These are phyloP conservation scores for Cantharis flavilabris DNA, from an alignment of 2,888 invertebrate species.

Conservation along the genomic window DNA sequence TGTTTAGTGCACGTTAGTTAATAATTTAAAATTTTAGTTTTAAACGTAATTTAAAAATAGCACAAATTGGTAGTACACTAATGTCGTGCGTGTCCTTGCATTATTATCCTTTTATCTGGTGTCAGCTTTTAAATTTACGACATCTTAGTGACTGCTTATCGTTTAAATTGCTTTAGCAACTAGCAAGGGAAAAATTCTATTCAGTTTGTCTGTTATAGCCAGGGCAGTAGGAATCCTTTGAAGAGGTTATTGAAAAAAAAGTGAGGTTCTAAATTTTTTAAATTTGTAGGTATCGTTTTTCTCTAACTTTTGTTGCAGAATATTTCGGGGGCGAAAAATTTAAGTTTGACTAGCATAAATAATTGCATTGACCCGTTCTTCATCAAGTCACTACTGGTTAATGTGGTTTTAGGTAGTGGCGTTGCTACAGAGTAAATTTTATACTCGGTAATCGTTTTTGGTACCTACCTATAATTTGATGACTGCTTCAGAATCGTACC, in stretches of 20 bases:
- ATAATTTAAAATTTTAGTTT: background rate
- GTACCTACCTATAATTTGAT: conserved; percentile 39
- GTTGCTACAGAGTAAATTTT: conserved; percentile 38
- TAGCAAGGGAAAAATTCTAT: conserved; percentile 5
- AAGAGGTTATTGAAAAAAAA: too few relatives aligned
- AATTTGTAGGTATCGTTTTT: too few relatives aligned
- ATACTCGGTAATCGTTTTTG: conserved; percentile 36
- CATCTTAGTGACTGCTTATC: background rate
- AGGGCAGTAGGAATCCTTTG: too few relatives aligned
- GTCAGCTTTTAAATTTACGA: conserved; percentile 17
- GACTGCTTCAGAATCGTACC: conserved; percentile 36
- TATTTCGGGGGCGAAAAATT: too few relatives aligned
- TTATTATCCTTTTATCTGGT: conserved; percentile 15
- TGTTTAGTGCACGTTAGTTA: background rate
- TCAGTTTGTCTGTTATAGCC: background rate
- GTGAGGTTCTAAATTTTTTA: too few relatives aligned
- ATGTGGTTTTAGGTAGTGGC: conserved; percentile 38
- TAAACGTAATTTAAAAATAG: background rate
- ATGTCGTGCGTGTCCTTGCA: conserved; percentile 19
- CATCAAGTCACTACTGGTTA: conserved; percentile 39
- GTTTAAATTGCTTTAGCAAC: conserved; percentile 2
- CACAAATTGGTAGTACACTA: background rate
- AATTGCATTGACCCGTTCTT: conserved; percentile 8
- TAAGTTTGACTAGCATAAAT: background rate
- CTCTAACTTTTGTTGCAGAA: too few relatives aligned